A percentile compares a stretch with the other conserved stretches of the same genome.
These are phyloP conservation scores for Azemiops feae DNA, from an alignment of 2,113 vertebrate species.

Conservation along the genomic window DNA sequence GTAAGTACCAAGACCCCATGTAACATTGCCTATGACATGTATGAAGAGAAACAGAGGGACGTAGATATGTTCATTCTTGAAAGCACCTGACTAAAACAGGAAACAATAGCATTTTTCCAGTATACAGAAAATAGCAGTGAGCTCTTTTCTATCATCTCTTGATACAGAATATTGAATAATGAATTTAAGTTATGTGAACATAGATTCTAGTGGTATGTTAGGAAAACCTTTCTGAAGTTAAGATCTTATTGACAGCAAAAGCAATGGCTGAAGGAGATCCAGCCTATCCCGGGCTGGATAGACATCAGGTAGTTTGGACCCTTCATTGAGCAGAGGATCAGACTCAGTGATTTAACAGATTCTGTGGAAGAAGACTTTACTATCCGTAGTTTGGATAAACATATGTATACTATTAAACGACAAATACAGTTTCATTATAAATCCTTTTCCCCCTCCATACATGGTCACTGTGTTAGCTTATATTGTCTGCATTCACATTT, in stretches of 20 bases:
- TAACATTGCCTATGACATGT: not conserved
- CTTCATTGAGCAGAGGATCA: not conserved
- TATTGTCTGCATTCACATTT: not conserved
- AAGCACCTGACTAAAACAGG: not conserved
- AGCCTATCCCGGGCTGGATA: not conserved
- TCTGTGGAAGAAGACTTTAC: not conserved
- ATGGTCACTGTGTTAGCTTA: slow-evolving; percentile 42
- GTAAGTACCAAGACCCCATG: not conserved
- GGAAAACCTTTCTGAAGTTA: not conserved
- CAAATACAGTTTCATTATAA: not conserved
- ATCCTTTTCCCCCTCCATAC: not conserved
- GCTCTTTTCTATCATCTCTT: not conserved
- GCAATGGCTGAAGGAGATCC: not conserved
- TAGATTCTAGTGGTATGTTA: not conserved
- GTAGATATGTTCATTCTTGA: not conserved
- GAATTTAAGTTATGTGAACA: not conserved
- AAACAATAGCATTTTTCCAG: not conserved
- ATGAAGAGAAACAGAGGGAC: not conserved
- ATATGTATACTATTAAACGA: not conserved
- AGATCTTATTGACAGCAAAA: not conserved
- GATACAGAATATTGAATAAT: not conserved
- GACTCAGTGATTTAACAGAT: not conserved
- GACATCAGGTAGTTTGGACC: not conserved
- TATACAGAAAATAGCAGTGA: not conserved
- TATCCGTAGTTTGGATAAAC: not conserved